These are phyloP conservation scores for Sternotherus odoratus DNA, from an alignment of 2,797 vertebrate species.

Conservation along the genomic window DNA sequence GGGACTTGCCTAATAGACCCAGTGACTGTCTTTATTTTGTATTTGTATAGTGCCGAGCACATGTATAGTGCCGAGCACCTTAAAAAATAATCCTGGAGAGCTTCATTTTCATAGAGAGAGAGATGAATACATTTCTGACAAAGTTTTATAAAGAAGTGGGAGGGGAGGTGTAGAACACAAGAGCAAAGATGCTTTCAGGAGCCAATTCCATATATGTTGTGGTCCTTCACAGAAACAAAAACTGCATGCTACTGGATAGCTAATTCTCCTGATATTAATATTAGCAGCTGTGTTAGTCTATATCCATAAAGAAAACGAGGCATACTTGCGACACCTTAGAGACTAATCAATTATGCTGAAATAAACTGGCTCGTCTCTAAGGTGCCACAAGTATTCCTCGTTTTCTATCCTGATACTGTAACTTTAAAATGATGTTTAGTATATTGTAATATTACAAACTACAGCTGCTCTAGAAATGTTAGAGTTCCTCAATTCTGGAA, in stretches of 20 bases:
- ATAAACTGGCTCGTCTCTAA: no score
- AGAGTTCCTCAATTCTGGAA: background rate
- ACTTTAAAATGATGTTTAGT: rapidly evolving
- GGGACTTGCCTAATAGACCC: background rate
- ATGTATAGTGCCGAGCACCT: no score
- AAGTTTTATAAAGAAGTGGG: background rate
- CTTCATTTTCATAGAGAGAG: rapidly evolving
- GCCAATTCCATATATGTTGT: background rate
- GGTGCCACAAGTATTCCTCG: no score
- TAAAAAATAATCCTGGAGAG: background rate
- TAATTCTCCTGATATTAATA: background rate
- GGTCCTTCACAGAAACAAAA: background rate
- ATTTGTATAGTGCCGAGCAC: background rate
- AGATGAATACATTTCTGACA: background rate
- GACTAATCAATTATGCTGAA: no score
- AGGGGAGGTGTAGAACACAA: background rate
- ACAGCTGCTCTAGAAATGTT: background rate
- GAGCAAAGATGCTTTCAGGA: background rate
- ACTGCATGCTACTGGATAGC: background rate
- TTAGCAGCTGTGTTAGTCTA: no score
- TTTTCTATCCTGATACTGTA: background rate
- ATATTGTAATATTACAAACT: background rate
- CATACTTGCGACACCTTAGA: no score
- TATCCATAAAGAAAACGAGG: no score
- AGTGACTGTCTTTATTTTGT: background rate